Percentiles rank a stretch among this genome's conserved stretches.
These are phyloP conservation scores for Forbesichthys papilliferus DNA, from an alignment of 2,113 vertebrate species.

Conservation along the genomic window DNA sequence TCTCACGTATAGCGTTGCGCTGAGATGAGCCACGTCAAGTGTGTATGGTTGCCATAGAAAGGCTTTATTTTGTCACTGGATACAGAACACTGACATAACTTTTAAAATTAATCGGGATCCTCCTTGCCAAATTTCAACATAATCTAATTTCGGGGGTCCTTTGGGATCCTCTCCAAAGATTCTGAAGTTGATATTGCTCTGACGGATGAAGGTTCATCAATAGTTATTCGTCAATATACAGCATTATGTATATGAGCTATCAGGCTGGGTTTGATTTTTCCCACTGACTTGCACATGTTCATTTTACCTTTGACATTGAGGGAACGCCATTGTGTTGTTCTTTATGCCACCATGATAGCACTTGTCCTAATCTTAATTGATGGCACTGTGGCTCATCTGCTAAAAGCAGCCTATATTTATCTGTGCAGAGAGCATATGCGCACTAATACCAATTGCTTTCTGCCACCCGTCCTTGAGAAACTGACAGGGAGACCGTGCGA, in stretches of 20 bases:
- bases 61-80: neutral
- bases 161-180: constrained; percentile 46
- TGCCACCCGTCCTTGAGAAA: constrained; percentile 83
- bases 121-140: constrained; percentile 35
- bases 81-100: constrained; percentile 29
- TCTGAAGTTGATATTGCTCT: constrained; percentile 61
- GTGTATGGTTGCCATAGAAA: neutral
- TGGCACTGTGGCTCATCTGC: constrained; percentile 83
- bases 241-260: constrained; percentile 73
- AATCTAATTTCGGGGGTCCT: constrained; percentile 37
- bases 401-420: constrained; percentile 89
- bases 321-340: constrained; percentile 67
- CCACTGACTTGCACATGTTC: constrained; percentile 56
- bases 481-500: constrained; percentile 71
- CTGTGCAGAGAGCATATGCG: constrained; percentile 75
- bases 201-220: constrained; percentile 68
- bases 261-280: constrained; percentile 50
- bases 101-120: constrained; percentile 29
- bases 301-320: constrained; percentile 84
- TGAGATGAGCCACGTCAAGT: neutral
- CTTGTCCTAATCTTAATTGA: constrained; percentile 81
- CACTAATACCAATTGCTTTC: constrained; percentile 88
- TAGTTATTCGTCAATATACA: constrained; percentile 70
- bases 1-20: neutral
- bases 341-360: constrained; percentile 76